phyloP scores from a whole-genome alignment of 2,113 vertebrate species.

The Syngnathus typhle region DNA sequence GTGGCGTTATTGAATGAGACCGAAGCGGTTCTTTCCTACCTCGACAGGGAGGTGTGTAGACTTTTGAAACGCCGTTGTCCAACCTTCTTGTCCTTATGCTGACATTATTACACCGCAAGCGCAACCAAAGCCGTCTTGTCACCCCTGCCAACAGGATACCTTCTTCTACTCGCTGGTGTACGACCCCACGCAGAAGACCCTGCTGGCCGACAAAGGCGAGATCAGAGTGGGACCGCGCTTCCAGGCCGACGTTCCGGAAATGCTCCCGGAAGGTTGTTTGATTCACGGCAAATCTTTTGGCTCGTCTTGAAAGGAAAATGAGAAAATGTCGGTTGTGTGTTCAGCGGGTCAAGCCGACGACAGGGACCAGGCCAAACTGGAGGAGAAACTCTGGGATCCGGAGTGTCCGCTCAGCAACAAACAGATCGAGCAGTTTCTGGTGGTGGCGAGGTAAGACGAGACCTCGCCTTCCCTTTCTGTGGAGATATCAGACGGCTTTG shows the following conservation, averaged over 20 bases:
- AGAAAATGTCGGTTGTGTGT: constrained; percentile 3
- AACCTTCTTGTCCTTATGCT: not conserved
- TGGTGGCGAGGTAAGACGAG: constrained; percentile 84
- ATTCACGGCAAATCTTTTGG: not conserved
- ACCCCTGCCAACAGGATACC: constrained; percentile 73
- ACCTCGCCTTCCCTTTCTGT: not conserved
- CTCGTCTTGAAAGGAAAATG: not conserved
- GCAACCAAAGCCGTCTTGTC: not conserved
- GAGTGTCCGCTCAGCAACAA: constrained; percentile 92
- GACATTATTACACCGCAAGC: not conserved
- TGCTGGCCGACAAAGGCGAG: constrained; percentile 95
- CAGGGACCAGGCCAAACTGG: constrained; percentile 91
- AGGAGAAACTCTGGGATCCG: constrained; percentile 96
- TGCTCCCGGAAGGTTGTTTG: constrained; percentile 80
- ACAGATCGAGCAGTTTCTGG: constrained; percentile 98
- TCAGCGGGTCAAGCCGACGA: constrained; percentile 84
- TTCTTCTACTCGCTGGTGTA: constrained; percentile 98
- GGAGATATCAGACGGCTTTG: not conserved
- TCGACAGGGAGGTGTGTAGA: constrained; percentile 87
- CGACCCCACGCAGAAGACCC: constrained; percentile 92
- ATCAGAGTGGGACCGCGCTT: constrained; percentile 95
- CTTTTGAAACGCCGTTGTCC: not conserved
- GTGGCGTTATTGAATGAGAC: constrained; percentile 95
- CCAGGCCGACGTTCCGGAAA: constrained; percentile 95
- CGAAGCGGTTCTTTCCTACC: constrained; percentile 88